A percentile compares a stretch with the other conserved stretches of the same genome.
Evolutionary conservation across 2,888 invertebrate species (phyloP).

Genomic region (Micoletzkya japonica): DNA sequence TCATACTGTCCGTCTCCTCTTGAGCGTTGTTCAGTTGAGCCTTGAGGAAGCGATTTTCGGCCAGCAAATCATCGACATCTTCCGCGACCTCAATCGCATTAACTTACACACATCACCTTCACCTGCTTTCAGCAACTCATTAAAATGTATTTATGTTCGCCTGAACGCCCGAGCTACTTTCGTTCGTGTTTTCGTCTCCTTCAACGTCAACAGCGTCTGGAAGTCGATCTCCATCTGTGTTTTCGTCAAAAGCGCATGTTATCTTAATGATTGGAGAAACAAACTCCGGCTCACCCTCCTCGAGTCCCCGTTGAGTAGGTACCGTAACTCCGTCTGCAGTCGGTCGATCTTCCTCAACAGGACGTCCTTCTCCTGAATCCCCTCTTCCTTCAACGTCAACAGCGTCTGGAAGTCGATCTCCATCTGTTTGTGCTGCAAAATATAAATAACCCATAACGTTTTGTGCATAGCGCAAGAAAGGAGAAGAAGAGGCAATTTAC

Average conservation of each 20-base stretch:
- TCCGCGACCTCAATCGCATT: conserved; percentile 38
- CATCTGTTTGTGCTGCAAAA: conserved; percentile 40
- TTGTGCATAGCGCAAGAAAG: no score
- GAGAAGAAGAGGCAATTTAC: no score
- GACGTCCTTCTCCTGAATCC: conserved; percentile 18
- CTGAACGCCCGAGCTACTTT: no score
- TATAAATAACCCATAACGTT: no score
- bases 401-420: conserved; percentile 44
- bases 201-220: conserved; percentile 41
- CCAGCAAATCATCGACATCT: conserved; percentile 49
- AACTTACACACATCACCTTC: neutral
- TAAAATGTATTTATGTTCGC: no score
- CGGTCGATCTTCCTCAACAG: conserved; percentile 35
- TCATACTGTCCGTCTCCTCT: conserved; percentile 70
- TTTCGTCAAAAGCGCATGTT: no score
- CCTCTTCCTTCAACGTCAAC: conserved; percentile 46
- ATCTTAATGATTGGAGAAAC: no score
- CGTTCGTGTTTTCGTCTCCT: no score
- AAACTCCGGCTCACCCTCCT: conserved; percentile 36
- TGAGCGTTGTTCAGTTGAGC: conserved; percentile 67
- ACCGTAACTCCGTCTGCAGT: conserved; percentile 42
- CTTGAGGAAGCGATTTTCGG: conserved; percentile 70
- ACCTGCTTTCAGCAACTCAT: no score
- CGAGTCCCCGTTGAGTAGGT: conserved; percentile 47
- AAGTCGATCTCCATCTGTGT: conserved; percentile 46